phyloP scores from a whole-genome alignment of 2,113 vertebrate genomes.

The Brachyhypopomus gauderio region DNA sequence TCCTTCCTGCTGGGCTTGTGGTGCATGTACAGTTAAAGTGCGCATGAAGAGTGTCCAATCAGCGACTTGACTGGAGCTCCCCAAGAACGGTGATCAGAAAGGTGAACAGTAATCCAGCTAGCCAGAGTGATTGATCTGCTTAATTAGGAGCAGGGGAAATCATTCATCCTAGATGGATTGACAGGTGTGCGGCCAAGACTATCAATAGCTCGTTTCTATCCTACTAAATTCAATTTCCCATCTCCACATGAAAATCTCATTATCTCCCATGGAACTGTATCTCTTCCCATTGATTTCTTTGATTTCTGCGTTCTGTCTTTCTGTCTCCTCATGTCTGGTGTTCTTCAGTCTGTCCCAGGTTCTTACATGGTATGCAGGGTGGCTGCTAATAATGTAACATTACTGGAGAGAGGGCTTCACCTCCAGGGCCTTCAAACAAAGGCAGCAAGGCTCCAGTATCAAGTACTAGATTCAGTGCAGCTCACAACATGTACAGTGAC shows the following conservation, averaged over 20 bases:
- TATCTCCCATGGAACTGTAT: conserved; percentile 34
- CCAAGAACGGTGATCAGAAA: not conserved
- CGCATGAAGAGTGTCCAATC: not conserved
- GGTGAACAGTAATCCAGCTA: conserved; percentile 16
- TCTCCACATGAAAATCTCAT: conserved; percentile 31
- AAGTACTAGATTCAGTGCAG: too few species aligned
- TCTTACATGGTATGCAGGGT: not conserved
- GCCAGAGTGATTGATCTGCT: conserved; percentile 3
- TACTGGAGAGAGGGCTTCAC: conserved; percentile 13
- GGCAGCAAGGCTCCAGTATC: too few species aligned
- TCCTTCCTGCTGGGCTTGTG: too few species aligned
- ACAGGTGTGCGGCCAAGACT: not conserved
- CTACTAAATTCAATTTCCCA: conserved; percentile 37
- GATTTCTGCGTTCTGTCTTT: conserved; percentile 21
- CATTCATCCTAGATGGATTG: conserved; percentile 12
- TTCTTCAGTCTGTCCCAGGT: conserved; percentile 9
- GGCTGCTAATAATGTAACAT: conserved; percentile 27
- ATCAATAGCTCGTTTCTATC: conserved; percentile 28
- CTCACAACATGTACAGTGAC: too few species aligned
- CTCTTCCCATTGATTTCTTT: conserved; percentile 30
- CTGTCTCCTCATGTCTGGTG: conserved; percentile 34
- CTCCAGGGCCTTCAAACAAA: not conserved
- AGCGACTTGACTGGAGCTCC: not conserved
- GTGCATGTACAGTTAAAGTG: not conserved
- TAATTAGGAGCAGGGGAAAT: conserved; percentile 3